Evolutionary conservation across 1,140 invertebrate genomes (phyloP).

Genomic region (Drosophila malerkotliana): DNA sequence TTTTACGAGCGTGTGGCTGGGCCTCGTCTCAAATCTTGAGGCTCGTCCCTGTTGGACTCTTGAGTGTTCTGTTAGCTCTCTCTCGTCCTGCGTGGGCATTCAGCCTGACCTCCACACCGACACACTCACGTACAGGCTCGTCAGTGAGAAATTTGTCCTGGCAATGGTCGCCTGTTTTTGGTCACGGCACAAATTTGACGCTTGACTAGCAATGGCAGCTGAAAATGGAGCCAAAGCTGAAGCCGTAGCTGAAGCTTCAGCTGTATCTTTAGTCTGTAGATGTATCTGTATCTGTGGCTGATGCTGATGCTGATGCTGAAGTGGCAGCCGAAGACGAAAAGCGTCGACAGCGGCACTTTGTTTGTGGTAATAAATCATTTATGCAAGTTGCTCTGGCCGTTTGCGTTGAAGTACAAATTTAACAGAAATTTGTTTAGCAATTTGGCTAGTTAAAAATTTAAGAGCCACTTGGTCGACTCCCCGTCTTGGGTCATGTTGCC

Average conservation of each 20-base stretch:
- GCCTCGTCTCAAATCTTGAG: slow-evolving; percentile 48
- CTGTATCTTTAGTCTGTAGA: not conserved
- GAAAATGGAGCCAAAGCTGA: slow-evolving; percentile 10
- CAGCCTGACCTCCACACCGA: slow-evolving; percentile 18
- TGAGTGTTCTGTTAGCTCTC: slow-evolving; percentile 68
- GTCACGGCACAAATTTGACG: slow-evolving; percentile 79
- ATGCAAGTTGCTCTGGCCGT: slow-evolving; percentile 73
- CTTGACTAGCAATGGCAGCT: slow-evolving; percentile 77
- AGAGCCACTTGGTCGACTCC: slow-evolving; percentile 32
- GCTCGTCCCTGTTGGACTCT: slow-evolving; percentile 8
- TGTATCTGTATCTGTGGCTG: slow-evolving; percentile 31
- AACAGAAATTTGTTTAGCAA: slow-evolving; percentile 76
- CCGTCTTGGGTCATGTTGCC: not conserved
- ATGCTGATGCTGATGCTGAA: slow-evolving; percentile 34
- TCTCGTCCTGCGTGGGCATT: slow-evolving; percentile 28
- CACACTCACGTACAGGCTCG: slow-evolving; percentile 5
- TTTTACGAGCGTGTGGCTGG: slow-evolving; percentile 78
- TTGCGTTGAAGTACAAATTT: slow-evolving; percentile 72
- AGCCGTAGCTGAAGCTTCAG: slow-evolving; percentile 21
- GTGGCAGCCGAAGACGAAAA: slow-evolving; percentile 38
- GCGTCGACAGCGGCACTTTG: slow-evolving; percentile 43
- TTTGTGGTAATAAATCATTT: slow-evolving; percentile 80
- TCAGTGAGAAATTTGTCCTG: slow-evolving; percentile 57
- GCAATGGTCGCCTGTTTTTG: slow-evolving; percentile 66
- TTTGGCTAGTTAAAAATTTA: slow-evolving; percentile 79